Base-by-base conservation (phyloP, 1,140 invertebrate species). In the Diprion similis region DNA sequence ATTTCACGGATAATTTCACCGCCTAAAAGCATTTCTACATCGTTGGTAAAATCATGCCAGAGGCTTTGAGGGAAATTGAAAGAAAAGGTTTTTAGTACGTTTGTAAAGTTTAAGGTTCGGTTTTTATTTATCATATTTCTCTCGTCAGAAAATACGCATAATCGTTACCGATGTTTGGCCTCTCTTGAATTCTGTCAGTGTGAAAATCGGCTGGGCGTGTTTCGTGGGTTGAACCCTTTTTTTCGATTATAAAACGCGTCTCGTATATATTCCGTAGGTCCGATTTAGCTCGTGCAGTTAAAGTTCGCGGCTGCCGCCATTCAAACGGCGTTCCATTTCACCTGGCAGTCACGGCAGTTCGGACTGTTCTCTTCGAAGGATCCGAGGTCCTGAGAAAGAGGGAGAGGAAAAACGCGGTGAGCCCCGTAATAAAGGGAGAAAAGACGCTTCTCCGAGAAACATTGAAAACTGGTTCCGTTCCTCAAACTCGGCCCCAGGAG, bases 381-480 rank as follows among this genome's bases (percentile, higher is more conserved):
- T 79, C 77, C 80, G 78, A 79, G 76, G 66, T 76, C 76, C 74
- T 76, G 71, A 77, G 74, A 79, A 79, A 78, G 68, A 72, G 77
- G 76, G 65, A 74, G 72, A 71, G 70, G 37, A 65, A 46, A 75
- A 18, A 17, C 9, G 46, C 10, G 13, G n/a, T 15, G 51, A 59
- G 51, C 51, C 11, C 24, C 24, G 24, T 1, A 37, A 37, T 77
- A 76, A 66, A 73, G 72, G 68, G 70, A 37, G 65, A 46, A 74
- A 24, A 13, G 67, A 9, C 1, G 13, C 15, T 78, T 66, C 77
- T 78, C 73, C 74, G 69, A 76, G 75, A 79, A 78, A 79, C 76
- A 76, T 72, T 69, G 74, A 75, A 80, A 82, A 83, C 82, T 83
- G 81, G 82, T 83, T 83, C 73, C 78, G 77, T 77, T 77, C 77